These are phyloP conservation scores for Melangyna quadrimaculata DNA, from an alignment of 2,888 invertebrate genomes.

Conservation along the genomic window DNA sequence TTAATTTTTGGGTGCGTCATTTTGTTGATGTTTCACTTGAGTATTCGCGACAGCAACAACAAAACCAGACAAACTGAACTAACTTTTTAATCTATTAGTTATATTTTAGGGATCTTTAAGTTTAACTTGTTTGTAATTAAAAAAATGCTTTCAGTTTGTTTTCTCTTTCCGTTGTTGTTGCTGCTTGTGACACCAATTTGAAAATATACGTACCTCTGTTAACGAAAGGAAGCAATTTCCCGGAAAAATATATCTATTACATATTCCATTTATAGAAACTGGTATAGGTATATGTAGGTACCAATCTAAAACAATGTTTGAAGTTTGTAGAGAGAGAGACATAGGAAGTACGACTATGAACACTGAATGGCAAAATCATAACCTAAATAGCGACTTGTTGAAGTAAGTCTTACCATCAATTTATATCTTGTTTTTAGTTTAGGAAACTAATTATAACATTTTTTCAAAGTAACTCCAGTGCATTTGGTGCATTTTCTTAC, in stretches of 20 bases:
- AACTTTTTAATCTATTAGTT: not conserved
- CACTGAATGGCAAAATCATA: not conserved
- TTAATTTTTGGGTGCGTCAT: slow-evolving; percentile 23
- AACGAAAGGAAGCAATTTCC: slow-evolving; percentile 32
- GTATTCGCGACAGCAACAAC: too few species aligned
- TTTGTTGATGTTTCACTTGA: not conserved
- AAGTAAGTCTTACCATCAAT: not conserved
- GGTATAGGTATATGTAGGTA: too few species aligned
- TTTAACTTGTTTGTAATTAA: not conserved
- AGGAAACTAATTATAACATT: too few species aligned
- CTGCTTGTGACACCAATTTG: not conserved
- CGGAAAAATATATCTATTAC: slow-evolving; percentile 38
- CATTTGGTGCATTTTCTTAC: too few species aligned
- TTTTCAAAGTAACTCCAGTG: too few species aligned
- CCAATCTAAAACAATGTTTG: not conserved
- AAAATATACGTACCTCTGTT: slow-evolving; percentile 6
- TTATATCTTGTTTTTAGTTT: not conserved
- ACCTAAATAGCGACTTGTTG: not conserved
- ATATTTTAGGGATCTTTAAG: not conserved
- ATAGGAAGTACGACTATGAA: not conserved
- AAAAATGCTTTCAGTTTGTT: not conserved
- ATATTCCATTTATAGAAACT: not conserved
- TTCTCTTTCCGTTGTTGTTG: not conserved
- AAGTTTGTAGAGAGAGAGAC: not conserved
- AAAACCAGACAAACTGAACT: not conserved